phyloP scores from a whole-genome alignment of 2,888 invertebrate species.

The Cerastoderma edule region DNA sequence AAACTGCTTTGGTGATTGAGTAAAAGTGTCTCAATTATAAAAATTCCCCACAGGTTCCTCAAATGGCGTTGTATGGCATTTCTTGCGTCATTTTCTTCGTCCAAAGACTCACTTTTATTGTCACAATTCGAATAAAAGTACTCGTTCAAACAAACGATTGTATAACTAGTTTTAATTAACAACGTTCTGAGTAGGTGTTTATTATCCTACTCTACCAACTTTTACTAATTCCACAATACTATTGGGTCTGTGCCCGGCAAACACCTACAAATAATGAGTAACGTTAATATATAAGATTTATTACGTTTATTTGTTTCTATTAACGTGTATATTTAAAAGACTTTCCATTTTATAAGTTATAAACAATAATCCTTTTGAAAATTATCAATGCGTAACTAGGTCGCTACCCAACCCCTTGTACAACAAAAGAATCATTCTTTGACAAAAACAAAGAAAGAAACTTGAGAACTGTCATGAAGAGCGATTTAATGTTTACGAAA shows the following conservation, averaged over 20 bases:
- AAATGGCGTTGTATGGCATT: no score
- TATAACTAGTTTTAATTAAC: no score
- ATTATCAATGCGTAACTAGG: slow-evolving; percentile 20
- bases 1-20: no score
- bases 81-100: no score
- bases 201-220: background rate
- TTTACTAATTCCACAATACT: background rate
- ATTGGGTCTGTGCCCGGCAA: background rate
- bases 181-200: background rate
- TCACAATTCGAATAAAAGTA: no score
- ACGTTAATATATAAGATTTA: background rate
- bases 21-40: no score
- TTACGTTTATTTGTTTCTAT: background rate
- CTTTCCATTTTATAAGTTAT: background rate
- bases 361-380: background rate
- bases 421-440: slow-evolving; percentile 32
- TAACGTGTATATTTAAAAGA: background rate
- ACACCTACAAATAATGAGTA: background rate
- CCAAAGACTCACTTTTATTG: no score
- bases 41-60: no score
- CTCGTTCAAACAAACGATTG: no score
- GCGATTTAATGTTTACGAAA: background rate
- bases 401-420: slow-evolving; percentile 33
- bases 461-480: background rate
- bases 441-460: slow-evolving; percentile 17